These are phyloP conservation scores for Centropyge bicolor DNA, from an alignment of 2,797 vertebrate species.

Conservation along the genomic window DNA sequence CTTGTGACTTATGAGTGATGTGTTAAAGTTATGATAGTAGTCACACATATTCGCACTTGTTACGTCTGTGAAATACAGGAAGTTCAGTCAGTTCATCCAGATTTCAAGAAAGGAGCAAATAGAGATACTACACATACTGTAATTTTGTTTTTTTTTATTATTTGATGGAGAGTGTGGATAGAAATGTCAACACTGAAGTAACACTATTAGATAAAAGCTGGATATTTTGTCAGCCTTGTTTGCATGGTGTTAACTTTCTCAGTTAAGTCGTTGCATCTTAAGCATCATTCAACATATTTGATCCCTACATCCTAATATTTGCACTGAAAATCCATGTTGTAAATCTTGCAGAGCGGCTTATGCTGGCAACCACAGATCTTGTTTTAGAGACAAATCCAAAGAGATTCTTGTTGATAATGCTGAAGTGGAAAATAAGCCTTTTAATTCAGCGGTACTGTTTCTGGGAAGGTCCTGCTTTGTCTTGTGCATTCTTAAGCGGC, in stretches of 20 bases:
- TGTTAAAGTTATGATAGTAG: constrained; percentile 23
- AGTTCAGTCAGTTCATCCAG: constrained; percentile 30
- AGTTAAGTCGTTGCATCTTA: neutral
- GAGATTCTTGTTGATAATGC: constrained; percentile 14
- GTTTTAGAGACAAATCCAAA: constrained; percentile 18
- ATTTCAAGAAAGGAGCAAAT: constrained; percentile 13
- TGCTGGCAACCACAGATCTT: constrained; percentile 16
- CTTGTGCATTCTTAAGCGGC: neutral
- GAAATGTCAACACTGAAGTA: neutral
- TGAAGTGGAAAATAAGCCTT: constrained; percentile 7
- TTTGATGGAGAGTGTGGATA: neutral
- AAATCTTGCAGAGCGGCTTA: constrained; percentile 53
- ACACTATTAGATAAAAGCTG: neutral
- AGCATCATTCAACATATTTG: constrained; percentile 15
- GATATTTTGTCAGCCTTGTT: neutral
- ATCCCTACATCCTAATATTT: constrained; percentile 26
- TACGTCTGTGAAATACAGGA: constrained; percentile 60
- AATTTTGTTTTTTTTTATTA: constrained; percentile 17
- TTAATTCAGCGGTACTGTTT: constrained; percentile 15
- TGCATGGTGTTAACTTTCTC: neutral
- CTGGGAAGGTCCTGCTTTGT: constrained; percentile 15
- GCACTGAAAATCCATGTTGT: constrained; percentile 33
- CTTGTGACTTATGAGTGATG: constrained; percentile 36
- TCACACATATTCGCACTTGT: constrained; percentile 22
- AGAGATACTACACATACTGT: neutral